Conservation (phyloP, 2,113 vertebrate genomes). For the Cyrtonyx montezumae region DNA sequence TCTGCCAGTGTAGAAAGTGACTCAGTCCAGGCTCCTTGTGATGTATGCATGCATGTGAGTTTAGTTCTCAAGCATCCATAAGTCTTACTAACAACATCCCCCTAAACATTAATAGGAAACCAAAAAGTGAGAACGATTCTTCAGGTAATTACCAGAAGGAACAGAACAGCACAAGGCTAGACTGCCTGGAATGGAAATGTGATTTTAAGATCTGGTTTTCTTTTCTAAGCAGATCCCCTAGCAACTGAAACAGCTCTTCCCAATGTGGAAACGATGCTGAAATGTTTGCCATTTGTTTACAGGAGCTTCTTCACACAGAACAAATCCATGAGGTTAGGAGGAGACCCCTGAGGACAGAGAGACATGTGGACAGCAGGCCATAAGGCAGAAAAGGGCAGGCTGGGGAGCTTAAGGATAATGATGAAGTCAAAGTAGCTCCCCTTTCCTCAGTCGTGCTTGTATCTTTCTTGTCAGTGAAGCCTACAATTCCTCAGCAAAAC, state of each 20-base stretch:
- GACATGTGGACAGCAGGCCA: not conserved
- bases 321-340: conserved; percentile 11
- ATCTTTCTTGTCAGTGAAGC: not conserved
- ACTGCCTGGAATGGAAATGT: not conserved
- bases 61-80: not conserved
- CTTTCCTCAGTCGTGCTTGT: not conserved
- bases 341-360: not conserved
- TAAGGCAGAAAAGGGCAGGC: not conserved
- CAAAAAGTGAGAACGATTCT: not conserved
- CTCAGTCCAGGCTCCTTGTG: not conserved
- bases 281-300: not conserved
- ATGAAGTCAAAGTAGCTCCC: conserved; percentile 7
- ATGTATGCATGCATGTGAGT: not conserved
- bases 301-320: not conserved
- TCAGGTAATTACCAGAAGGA: not conserved
- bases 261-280: not conserved
- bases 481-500: not conserved
- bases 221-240: conserved; percentile 13
- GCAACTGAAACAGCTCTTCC: conserved; percentile 28
- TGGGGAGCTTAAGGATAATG: not conserved
- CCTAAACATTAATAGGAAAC: not conserved
- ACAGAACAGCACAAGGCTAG: not conserved
- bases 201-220: not conserved
- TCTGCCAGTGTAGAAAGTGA: not conserved
- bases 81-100: not conserved